Conservation (phyloP, 2,113 vertebrate species). For the Phylloscopus whistleri region DNA sequence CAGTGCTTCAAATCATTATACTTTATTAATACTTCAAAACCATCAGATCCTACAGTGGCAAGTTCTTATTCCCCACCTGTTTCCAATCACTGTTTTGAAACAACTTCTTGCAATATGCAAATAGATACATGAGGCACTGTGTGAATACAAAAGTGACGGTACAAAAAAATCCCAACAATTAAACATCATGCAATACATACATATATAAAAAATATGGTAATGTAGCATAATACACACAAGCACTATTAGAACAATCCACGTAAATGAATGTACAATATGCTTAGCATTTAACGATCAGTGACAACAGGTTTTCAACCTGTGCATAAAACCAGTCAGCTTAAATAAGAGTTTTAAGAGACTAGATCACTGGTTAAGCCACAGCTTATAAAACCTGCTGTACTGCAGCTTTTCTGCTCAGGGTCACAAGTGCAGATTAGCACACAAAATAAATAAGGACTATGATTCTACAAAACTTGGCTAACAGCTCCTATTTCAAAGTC, state of each 20-base stretch:
- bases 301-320: constrained; percentile 14
- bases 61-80: neutral
- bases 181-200: constrained; percentile 58
- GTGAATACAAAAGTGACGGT: constrained; percentile 57
- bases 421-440: constrained; percentile 35
- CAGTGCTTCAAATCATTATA: neutral
- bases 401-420: constrained; percentile 37
- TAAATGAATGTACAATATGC: constrained; percentile 45
- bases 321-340: constrained; percentile 22
- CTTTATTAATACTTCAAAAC: constrained; percentile 67
- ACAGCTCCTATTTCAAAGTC: constrained; percentile 12
- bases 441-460: constrained; percentile 61
- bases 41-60: neutral
- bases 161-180: constrained; percentile 33
- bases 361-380: constrained; percentile 10
- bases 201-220: neutral
- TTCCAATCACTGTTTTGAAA: constrained; percentile 21
- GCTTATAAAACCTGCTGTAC: constrained; percentile 19
- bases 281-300: constrained; percentile 42
- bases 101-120: constrained; percentile 55
- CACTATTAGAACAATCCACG: constrained; percentile 20
- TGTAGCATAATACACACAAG: constrained; percentile 34
- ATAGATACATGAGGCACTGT: constrained; percentile 59
- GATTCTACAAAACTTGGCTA: constrained; percentile 31
- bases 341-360: constrained; percentile 11